Conservation (phyloP, 92 coral and sea anemone genomes). For the Palythoa grandis region DNA sequence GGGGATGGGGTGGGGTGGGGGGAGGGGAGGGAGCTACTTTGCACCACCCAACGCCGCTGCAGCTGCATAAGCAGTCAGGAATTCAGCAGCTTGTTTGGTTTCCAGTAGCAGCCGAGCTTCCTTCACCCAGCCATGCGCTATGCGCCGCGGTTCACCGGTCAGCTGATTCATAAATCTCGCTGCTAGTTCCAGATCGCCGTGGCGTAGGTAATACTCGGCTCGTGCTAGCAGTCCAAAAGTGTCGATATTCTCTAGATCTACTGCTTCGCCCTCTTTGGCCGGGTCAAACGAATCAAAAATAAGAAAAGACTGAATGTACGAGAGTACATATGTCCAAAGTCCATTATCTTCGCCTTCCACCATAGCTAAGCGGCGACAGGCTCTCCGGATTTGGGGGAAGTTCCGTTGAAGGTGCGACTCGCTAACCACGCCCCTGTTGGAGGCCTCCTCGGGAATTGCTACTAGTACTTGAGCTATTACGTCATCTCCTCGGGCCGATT, state of each 20-base stretch:
- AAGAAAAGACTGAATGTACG: constrained; percentile 89
- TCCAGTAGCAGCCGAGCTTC: constrained; percentile 95
- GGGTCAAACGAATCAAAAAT: constrained; percentile 87
- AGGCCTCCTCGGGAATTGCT: constrained; percentile 81
- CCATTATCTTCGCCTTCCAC: constrained; percentile 86
- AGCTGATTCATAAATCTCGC: constrained; percentile 95
- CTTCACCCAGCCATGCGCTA: constrained; percentile 89
- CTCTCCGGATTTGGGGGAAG: constrained; percentile 78
- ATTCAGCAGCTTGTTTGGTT: constrained; percentile 86
- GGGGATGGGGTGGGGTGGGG: too few species aligned
- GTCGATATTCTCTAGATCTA: constrained; percentile 81
- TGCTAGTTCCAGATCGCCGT: constrained; percentile 94
- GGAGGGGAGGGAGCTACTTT: neutral
- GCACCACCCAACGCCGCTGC: constrained; percentile 65
- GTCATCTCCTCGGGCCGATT: constrained; percentile 70
- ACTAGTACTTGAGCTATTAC: constrained; percentile 74
- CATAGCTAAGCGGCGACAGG: constrained; percentile 93
- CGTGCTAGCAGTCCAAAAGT: constrained; percentile 89
- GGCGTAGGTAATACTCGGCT: constrained; percentile 83
- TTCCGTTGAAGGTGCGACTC: constrained; percentile 84
- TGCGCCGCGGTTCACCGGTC: constrained; percentile 88
- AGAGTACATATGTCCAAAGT: constrained; percentile 88
- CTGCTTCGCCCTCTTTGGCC: constrained; percentile 69
- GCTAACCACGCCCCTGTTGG: constrained; percentile 73
- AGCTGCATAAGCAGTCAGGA: constrained; percentile 90